Base-by-base conservation (phyloP, 2,888 invertebrate species). In the Lithosia quadra region DNA sequence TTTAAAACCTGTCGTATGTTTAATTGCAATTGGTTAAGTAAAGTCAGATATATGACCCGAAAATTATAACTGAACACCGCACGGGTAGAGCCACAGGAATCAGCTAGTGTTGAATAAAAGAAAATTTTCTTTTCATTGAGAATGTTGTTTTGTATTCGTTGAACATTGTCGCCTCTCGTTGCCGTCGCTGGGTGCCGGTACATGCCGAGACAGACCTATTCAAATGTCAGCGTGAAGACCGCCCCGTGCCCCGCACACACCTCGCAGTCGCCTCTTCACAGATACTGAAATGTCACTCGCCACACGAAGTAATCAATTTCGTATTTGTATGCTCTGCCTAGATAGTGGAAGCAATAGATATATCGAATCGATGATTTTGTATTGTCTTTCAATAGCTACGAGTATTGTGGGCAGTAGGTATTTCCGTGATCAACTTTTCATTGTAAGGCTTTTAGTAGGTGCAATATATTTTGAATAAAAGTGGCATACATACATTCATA, bases 281-380 rank as follows among this genome's bases (percentile, higher is more conserved):
- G 86, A 88, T 90, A 90, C 94, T 93, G 90, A 94, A 94, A 94
- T 94, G 94, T 94, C 94, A 93, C 88, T 93, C 89, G 92, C 90
- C 92, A 92, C 92, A 92, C 93, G 92, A 91, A 90, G 94, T 92
- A 94, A 95, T 95, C 95, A 95, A 94, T 95, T 93, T 94, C 94
- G 90, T 90, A 95, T 95, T 94, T 94, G 95, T 94, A 94, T 90
- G 88, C 90, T 86, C 87, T 88, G 89, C 88, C 87, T 86, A 87
- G 90, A 91, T 93, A 92, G 88, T 88, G 88, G 86, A 90, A 87
- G 85, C 83, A 90, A 89, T 90, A 89, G 91, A 92, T 92, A 92
- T 92, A 92, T 92, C 88, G 89, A 84, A 86, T 85, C 84, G 85
- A 88, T 88, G 86, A 84, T 78, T 78, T 77, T 77, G 85, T 86